phyloP scores from a whole-genome alignment of 37 sponge, comb jelly and placozoan species.

The Diacarnus erythraeanus region DNA sequence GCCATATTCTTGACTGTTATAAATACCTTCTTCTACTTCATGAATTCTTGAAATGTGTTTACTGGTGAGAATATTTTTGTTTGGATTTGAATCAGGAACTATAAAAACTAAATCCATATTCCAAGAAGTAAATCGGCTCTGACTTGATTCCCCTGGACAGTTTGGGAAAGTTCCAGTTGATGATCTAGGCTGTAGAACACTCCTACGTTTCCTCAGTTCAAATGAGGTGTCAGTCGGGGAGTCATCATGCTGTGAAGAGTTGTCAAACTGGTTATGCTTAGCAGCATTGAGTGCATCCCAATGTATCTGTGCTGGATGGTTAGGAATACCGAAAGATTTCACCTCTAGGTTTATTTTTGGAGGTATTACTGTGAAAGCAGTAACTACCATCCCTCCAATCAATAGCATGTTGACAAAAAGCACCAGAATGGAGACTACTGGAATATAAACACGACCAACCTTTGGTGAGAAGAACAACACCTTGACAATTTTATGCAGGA shows the following conservation, averaged over 20 bases:
- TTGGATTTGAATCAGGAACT: slow-evolving; percentile 3
- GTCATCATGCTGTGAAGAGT: neutral
- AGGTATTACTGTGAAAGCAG: neutral
- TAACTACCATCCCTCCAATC: neutral
- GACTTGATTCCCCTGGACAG: neutral
- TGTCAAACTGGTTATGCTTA: neutral
- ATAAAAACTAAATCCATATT: slow-evolving; percentile 52
- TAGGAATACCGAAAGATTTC: slow-evolving; percentile 51
- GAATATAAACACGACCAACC: neutral
- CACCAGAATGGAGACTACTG: neutral
- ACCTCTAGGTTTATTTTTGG: slow-evolving; percentile 42
- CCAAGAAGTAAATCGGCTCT: slow-evolving; percentile 10
- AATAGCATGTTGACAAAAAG: neutral
- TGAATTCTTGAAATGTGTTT: slow-evolving; percentile 45
- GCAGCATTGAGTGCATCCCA: slow-evolving; percentile 63
- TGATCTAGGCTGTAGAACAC: too few relatives aligned
- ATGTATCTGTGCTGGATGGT: slow-evolving; percentile 37
- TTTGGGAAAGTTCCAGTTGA: neutral
- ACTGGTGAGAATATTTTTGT: slow-evolving; percentile 50
- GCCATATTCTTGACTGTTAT: slow-evolving; percentile 12
- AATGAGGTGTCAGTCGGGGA: neutral
- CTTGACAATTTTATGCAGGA: slow-evolving; percentile 5
- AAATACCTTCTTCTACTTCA: slow-evolving; percentile 48
- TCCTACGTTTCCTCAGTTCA: slow-evolving; percentile 2
- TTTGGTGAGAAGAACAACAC: slow-evolving; percentile 3